Percentiles rank a stretch among this genome's conserved stretches.
Evolutionary conservation across 2,797 vertebrate species (phyloP).

Genomic region (Smutsia gigantea): DNA sequence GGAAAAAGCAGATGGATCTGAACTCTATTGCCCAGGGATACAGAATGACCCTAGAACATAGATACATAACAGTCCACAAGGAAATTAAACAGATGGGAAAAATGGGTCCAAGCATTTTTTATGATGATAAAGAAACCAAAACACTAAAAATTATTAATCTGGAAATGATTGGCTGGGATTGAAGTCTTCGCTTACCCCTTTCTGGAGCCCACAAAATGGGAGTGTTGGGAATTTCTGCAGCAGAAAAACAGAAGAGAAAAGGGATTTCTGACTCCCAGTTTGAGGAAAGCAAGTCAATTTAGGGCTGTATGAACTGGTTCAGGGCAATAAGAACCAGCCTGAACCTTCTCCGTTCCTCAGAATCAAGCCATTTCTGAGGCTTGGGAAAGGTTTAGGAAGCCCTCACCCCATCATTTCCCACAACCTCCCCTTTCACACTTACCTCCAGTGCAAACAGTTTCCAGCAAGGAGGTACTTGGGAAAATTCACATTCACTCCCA

Average conservation of each 20-base stretch:
- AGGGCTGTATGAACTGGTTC: constrained; percentile 85
- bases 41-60: constrained; percentile 85
- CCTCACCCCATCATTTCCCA: constrained; percentile 85
- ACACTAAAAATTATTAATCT: constrained; percentile 89
- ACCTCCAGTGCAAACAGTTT: constrained; percentile 87
- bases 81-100: constrained; percentile 88
- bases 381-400: constrained; percentile 85
- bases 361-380: constrained; percentile 83
- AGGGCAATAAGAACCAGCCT: constrained; percentile 85
- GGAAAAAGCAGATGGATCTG: constrained; percentile 86
- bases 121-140: constrained; percentile 84
- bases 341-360: constrained; percentile 87
- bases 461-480: constrained; percentile 84
- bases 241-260: constrained; percentile 93
- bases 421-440: constrained; percentile 86
- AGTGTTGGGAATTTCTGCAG: constrained; percentile 92
- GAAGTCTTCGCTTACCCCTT: constrained; percentile 91
- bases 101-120: constrained; percentile 86
- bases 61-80: constrained; percentile 88
- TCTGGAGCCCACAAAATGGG: constrained; percentile 92
- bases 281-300: constrained; percentile 89
- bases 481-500: constrained; percentile 81
- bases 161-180: constrained; percentile 90
- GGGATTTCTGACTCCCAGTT: constrained; percentile 91
- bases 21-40: constrained; percentile 85